Percentiles rank a stretch among this genome's conserved stretches.
Conservation (phyloP, 2,797 vertebrate species). For the Corythornis leucogaster region DNA sequence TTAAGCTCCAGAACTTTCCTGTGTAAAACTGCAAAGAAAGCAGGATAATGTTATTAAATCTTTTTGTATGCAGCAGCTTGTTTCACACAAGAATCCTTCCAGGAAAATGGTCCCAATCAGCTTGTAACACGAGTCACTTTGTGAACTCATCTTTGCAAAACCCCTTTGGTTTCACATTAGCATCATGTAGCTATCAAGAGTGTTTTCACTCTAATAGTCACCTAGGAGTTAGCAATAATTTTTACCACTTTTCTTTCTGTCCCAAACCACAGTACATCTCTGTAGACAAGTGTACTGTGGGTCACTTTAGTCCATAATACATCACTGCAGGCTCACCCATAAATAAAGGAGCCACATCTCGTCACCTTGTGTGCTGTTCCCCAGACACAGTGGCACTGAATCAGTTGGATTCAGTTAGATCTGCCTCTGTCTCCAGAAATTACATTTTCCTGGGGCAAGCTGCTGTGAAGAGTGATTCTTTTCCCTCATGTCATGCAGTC, state of each 20-base stretch:
- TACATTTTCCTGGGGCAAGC: slow-evolving; percentile 12
- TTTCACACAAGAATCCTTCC: background rate
- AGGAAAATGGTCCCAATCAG: background rate
- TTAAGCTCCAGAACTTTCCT: background rate
- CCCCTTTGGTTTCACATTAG: background rate
- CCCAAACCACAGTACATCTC: background rate
- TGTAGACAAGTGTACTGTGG: background rate
- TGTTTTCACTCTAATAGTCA: background rate
- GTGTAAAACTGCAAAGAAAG: background rate
- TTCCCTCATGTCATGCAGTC: background rate
- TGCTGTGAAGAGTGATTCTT: background rate
- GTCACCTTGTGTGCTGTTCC: background rate
- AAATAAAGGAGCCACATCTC: background rate
- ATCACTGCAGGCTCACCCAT: background rate
- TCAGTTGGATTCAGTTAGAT: slow-evolving; percentile 5
- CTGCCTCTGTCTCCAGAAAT: background rate
- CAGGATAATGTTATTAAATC: background rate
- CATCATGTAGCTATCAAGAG: background rate
- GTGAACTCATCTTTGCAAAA: background rate
- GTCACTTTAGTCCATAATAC: background rate
- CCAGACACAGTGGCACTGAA: background rate
- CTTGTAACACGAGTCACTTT: background rate
- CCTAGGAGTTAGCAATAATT: background rate
- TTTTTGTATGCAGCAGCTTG: background rate
- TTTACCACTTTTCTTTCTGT: background rate